Base-by-base conservation (phyloP, 2,888 invertebrate species). In the Aphodius sticticus region DNA sequence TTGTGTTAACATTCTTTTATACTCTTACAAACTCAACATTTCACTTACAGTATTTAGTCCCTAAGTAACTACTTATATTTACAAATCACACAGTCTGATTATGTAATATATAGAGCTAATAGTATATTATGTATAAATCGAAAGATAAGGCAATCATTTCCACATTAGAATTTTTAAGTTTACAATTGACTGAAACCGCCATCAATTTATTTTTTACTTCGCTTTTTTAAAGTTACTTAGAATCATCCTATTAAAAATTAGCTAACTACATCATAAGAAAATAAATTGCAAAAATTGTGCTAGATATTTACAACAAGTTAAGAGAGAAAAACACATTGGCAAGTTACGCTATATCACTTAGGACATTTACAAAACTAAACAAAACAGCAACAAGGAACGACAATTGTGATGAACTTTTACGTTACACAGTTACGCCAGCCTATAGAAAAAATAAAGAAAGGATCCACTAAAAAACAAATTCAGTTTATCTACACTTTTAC, bases 31-130 rank as follows among this genome's bases (percentile, higher is more conserved):
- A 85, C 85, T 84, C 84, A 85, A 85, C 84, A 84, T 82, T 76
- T 82, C 78, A 82, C 79, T 53, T 53, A 53, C 53, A 53, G 53
- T 53, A 53, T 53, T 53, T 53, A 53, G 53, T 53, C 53, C 53
- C 53, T 53, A 53, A 7, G 53, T 53, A 53, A 9, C 53, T 53
- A 53, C 53, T 53, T 53, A 78, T 72, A 76, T 75, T 71, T 79
- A 82, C 83, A 83, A 84, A 86, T 87, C 86, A 86, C 86, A 86
- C 85, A 86, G 86, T 87, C 85, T 85, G 83, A 86, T 84, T 74
- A 37, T 53, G 53, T 53, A 53, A 75, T 76, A 78, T 35, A 78
- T 74, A 36, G 75, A 78, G 14, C 26, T 69, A 26, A 26, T 36
- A 36, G 69, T 78, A 16, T 35, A 78, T 35, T 37, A 36, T 74